Base-by-base conservation (phyloP, 2,113 vertebrate species). In the Crotalus viridis region DNA sequence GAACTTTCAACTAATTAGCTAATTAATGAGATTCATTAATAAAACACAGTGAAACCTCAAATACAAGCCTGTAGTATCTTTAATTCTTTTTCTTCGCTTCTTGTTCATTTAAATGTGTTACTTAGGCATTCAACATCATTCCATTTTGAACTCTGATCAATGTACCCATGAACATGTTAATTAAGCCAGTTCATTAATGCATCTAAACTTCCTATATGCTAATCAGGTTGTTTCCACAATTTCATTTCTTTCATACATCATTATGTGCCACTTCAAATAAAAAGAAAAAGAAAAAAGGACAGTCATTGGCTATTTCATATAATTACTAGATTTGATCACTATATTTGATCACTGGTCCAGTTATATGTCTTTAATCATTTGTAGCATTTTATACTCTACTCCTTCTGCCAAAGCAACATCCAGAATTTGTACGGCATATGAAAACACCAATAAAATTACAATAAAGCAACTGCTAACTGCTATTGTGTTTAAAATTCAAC, bases 21-120 rank as follows among this genome's bases (percentile, higher is more conserved):
- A 89, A 46, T 89, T 89, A 56, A 89, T 92, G 33, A 48, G 56
- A 92, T 92, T 55, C 91, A 48, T 92, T 57, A 92, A 89, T 92
- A 92, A 92, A 92, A 74, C 33, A 89, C 61, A 89, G 74, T 89
- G 51, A 43, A 81, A 92, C 3, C 91, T 56, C 48, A 74, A 81
- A 52, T 61, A 56, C 24, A 39, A 39, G 61, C 33, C 46, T 89
- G 22, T 81, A 26, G 33, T 64, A 88, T 43, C 88, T 57, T 43
- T 56, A 33, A 69, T 88, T 88, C 13, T 87, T 59, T 88, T 92
- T n/a, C 91, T 89, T 89, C 81, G 91, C 33, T 89, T 92, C 28
- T 28, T 89, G 55, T 26, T 46, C 26, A 92, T 85, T 89, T 92
- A 89, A 54, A 92, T 89, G 61, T 85, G 64, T 69, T 57, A 48